These are phyloP conservation scores for Willisornis vidua DNA, from an alignment of 2,113 vertebrate species.

Conservation along the genomic window DNA sequence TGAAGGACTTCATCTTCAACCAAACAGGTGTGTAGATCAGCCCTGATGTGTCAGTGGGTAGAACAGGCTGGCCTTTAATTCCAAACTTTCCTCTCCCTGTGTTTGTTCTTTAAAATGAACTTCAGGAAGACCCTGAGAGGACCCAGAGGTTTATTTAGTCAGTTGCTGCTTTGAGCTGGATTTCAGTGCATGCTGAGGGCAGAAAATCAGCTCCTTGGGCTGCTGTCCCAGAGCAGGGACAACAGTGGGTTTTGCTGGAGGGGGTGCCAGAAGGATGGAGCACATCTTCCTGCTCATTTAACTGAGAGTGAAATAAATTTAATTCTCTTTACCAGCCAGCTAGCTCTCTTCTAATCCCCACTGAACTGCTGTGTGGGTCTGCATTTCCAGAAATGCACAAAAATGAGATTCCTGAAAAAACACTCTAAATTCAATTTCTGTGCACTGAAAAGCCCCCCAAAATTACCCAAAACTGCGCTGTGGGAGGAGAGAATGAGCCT, in stretches of 20 bases:
- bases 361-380: not conserved
- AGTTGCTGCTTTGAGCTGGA: not conserved
- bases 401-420: not conserved
- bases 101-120: not conserved
- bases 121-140: not conserved
- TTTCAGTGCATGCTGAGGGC: not conserved
- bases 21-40: slow-evolving; percentile 86
- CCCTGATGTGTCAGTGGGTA: not conserved
- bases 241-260: not conserved
- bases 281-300: not conserved
- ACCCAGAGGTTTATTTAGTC: not conserved
- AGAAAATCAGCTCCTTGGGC: not conserved
- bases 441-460: rapidly evolving
- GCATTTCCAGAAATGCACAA: not conserved
- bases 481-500: not conserved
- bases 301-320: not conserved
- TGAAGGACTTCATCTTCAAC: slow-evolving; percentile 92
- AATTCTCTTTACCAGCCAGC: not conserved
- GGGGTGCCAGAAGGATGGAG: not conserved
- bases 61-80: not conserved
- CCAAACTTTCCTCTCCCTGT: not conserved
- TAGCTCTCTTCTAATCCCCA: not conserved
- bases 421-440: not conserved
- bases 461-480: not conserved
- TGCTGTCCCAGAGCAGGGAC: not conserved